Base-by-base conservation (phyloP, 2,888 invertebrate species). In the Philaethria dido region DNA sequence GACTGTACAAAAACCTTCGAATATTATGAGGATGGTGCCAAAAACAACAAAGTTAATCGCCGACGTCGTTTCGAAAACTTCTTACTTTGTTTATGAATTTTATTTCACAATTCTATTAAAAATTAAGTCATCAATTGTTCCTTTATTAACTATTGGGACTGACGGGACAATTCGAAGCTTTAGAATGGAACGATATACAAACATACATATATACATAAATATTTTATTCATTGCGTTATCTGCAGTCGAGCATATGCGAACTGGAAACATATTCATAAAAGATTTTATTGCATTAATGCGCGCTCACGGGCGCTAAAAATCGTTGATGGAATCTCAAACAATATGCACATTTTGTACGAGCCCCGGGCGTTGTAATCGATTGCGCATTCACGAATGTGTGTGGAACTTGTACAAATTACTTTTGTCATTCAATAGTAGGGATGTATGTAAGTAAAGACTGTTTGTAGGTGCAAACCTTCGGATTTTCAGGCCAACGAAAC, bases 231-330 rank as follows among this genome's bases (percentile, higher is more conserved):
- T 22, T 22, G n/a, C 22, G 42, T 29, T 64, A n/a, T 64, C 48
- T 16, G 42, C 57, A 25, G 16, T 20, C 20, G 48, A 48, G 25
- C 48, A 64, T 64, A 66, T 62, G 82, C 80, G 78, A 78, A 74
- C 72, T 76, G 75, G 77, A 78, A 82, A 78, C 81, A 80, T 72
- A 74, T 74, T 74, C 73, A 71, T 79, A 78, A 77, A 80, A 78
- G 80, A 74, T 82, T 85, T 83, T 80, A 82, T 81, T 74, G 81
- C 85, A 87, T 87, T 84, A 86, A 89, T 89, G 88, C 89, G 77
- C 79, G 79, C 88, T 87, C 85, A 88, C 85, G 87, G 78, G 73
- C 79, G 72, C 69, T 75, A 69, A 68, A 61, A 68, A 72, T 77
- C 77, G 75, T 64, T 70, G 75, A 78, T 78, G 75, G 83, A 84